Base-by-base conservation (phyloP, 1,140 invertebrate genomes). In the Ptiloglossa arizonensis region DNA sequence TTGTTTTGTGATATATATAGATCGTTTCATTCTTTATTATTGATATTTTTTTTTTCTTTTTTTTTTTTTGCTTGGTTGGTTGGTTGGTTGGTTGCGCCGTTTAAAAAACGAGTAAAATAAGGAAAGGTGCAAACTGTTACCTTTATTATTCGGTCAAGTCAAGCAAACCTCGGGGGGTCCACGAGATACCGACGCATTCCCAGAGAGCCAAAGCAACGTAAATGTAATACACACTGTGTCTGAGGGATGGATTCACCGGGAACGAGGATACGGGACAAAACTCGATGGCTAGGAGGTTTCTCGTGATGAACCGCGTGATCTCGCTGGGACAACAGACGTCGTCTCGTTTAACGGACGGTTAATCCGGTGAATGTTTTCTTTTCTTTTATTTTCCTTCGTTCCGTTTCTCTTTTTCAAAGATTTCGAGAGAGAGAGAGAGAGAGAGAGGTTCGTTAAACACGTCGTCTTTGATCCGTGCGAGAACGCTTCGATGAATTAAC, bases 141-240 rank as follows among this genome's bases (percentile, higher is more conserved):
- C 91, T 92, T 90, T 92, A 91, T 91, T 84, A 90, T 92, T 93
- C 89, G 90, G 90, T 93, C 89, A 92, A 93, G 89, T 93, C 90
- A 93, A 93, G 93, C 92, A 93, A 93, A 93, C 92, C 93, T 93
- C 91, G 86, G 89, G 92, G 91, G 90, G 88, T 93, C 92, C 91
- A 93, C 92, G 91, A 93, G 91, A 93, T 92, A 93, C 90, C 93
- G 93, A 93, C 91, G 92, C 93, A 94, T 93, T 93, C 93, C 93
- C 91, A 93, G 90, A 92, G 93, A 93, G 93, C 93, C 93, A 93
- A 94, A 94, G 93, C 93, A 93, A 93, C 92, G 92, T 90, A 93
- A 93, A 93, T 91, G 89, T 91, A 92, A 92, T 92, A 93, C 89
- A 93, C 92, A 93, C 88, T 92, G 91, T 92, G 91, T 91, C 74